Evolutionary conservation across 2,797 vertebrate species (phyloP), one percentile per base, ranked within the genome.

Genomic region (Thamnophis elegans): DNA sequence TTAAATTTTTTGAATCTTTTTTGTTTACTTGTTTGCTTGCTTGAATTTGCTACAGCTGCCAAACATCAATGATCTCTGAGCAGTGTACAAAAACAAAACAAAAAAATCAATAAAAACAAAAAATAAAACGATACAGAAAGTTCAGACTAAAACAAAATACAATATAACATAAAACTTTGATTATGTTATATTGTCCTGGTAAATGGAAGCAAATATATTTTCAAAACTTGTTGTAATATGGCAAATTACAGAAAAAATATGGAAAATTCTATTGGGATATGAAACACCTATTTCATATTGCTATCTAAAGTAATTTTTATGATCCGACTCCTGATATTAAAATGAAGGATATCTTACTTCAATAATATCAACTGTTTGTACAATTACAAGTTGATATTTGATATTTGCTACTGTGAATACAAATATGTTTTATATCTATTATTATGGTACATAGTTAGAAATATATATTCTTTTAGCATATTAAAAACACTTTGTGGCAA

Each of bases 401-500:
- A 92, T 95, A 95, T 82, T 82, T 82, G 56, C 94, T 95, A 94
- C 88, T 95, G 89, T 94, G 91, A 97, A 92, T 97, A 92, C 96
- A 95, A 96, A 97, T 97, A 96, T 94, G 96, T 85, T 96, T 94
- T n/a, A 0, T 91, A 65, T 87, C 0, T 93, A 87, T 92, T 87
- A 96, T 42, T 93, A 85, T 91, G 87, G 54, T 93, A 73, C 92
- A 59, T 1, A 91, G 89, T 91, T 94, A 94, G 65, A 97, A 97
- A 97, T 96, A 93, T 18, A 97, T 95, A 94, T 93, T 97, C 96
- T 94, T 89, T 96, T 93, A 95, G 95, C 94, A 62, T 97, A 97
- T 94, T 95, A 97, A 95, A 95, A 97, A 96, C 95, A 96, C 90
- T 95, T 96, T 96, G 94, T 96, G 96, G 96, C 95, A 97, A 62